Conservation (phyloP, 2,797 vertebrate species). For the Microcaecilia unicolor region DNA sequence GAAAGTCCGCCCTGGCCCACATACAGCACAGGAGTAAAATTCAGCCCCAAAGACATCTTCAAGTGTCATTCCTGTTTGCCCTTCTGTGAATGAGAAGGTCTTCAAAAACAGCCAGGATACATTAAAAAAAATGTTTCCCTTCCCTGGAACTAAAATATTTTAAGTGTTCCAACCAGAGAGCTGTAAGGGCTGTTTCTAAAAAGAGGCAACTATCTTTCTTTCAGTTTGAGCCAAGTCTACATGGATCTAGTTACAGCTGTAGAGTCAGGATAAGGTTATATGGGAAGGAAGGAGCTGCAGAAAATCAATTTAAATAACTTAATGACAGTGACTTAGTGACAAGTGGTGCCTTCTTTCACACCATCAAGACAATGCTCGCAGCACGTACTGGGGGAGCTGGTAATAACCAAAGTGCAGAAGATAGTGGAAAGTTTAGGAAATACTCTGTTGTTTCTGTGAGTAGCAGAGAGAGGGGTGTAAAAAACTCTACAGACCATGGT, state of each 20-base stretch:
- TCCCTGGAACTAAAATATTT: no score
- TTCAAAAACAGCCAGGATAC: no score
- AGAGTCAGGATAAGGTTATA: conserved; percentile 60
- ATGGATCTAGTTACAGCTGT: conserved; percentile 79
- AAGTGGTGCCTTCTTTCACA: not conserved
- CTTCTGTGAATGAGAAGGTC: no score
- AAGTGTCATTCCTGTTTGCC: no score
- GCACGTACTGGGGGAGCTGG: conserved; percentile 61
- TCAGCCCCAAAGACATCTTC: no score
- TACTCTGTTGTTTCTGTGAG: conserved; percentile 64
- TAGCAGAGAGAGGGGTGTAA: conserved; percentile 42
- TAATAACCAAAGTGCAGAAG: conserved; percentile 51
- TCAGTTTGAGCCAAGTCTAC: conserved; percentile 38
- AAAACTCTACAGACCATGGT: conserved; percentile 55
- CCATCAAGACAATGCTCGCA: conserved; percentile 63
- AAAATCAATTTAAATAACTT: conserved; percentile 31
- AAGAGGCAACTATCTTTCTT: conserved; percentile 30
- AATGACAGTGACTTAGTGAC: conserved; percentile 19
- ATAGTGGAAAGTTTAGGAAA: conserved; percentile 55
- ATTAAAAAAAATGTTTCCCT: no score
- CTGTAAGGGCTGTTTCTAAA: no score
- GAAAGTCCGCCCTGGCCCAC: no score
- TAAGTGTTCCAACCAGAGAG: no score
- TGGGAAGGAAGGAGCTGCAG: conserved; percentile 35
- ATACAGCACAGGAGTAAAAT: no score